Percentiles rank a stretch among this genome's conserved stretches.
Evolutionary conservation across 2,888 invertebrate genomes (phyloP).

Genomic region (Caenorhabditis virilis): DNA sequence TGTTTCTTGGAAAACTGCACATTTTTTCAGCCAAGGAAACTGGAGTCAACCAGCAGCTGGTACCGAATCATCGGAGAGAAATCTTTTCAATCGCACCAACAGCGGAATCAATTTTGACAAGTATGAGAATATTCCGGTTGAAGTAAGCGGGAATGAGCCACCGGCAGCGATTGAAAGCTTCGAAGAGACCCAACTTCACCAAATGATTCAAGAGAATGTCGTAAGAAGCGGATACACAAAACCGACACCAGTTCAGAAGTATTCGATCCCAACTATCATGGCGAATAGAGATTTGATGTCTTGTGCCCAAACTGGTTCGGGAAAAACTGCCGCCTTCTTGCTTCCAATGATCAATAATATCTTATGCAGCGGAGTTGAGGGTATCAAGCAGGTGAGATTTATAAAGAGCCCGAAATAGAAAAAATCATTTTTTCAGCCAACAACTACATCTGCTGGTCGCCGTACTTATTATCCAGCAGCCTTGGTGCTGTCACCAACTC

Average conservation of each 20-base stretch:
- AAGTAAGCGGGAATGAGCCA: constrained; percentile 93
- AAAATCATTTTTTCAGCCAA: constrained; percentile 44
- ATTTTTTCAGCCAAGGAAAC: background rate
- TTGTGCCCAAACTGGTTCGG: constrained; percentile 80
- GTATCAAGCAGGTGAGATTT: constrained; percentile 21
- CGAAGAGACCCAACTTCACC: constrained; percentile 66
- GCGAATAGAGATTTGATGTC: constrained; percentile 82
- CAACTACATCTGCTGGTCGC: constrained; percentile 72
- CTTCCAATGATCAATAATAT: constrained; percentile 97
- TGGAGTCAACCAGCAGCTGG: background rate
- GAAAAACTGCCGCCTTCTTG: constrained; percentile 97
- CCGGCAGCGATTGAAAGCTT: constrained; percentile 88
- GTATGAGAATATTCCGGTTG: constrained; percentile 99
- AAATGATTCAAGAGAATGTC: constrained; percentile 70
- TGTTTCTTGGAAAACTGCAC: no score
- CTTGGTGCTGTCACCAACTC: constrained; percentile 94
- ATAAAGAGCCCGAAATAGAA: background rate
- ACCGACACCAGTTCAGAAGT: constrained; percentile 80
- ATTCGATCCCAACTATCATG: constrained; percentile 95
- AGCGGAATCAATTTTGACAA: constrained; percentile 99
- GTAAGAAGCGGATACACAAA: constrained; percentile 69
- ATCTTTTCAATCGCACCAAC: constrained; percentile 74
- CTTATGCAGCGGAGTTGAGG: constrained; percentile 72
- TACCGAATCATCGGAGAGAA: constrained; percentile 7
- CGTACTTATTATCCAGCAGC: constrained; percentile 94